Conservation (phyloP, 1,140 invertebrate species). For the Brachystomella parvula region DNA sequence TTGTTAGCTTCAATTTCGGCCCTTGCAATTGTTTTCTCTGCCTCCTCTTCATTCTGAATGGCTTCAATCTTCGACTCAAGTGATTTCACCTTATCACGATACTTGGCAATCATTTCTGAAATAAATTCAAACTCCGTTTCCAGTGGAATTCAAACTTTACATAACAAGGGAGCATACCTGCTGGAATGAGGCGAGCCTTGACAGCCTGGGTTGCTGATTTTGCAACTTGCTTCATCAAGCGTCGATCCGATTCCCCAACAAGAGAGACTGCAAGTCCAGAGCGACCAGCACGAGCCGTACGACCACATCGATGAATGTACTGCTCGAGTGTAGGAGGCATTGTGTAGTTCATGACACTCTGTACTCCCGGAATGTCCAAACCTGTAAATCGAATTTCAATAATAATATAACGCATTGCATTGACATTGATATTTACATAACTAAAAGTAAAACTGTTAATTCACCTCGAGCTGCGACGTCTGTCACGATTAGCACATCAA, state of each 20-base stretch:
- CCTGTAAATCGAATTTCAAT: conserved; percentile 43
- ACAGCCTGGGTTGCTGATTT: conserved; percentile 75
- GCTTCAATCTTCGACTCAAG: conserved; percentile 69
- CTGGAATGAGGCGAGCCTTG: conserved; percentile 76
- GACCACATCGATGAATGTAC: conserved; percentile 89
- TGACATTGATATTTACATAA: too few species aligned
- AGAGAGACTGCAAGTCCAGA: conserved; percentile 85
- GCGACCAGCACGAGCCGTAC: conserved; percentile 87
- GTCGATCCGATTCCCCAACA: conserved; percentile 83
- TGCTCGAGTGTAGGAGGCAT: conserved; percentile 89
- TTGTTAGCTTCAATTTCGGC: conserved; percentile 77
- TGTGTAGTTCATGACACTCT: conserved; percentile 90
- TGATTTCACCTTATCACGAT: conserved; percentile 59
- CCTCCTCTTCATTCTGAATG: conserved; percentile 74
- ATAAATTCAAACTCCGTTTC: conserved; percentile 18
- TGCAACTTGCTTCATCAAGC: conserved; percentile 83
- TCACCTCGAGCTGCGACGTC: conserved; percentile 89
- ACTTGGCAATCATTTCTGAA: conserved; percentile 77
- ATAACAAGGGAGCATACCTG: conserved; percentile 45
- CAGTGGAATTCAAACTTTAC: too few species aligned
- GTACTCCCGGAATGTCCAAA: conserved; percentile 90
- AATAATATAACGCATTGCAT: too few species aligned
- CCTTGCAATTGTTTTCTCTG: conserved; percentile 70
- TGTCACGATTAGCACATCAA: conserved; percentile 88
- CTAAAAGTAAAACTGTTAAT: neutral